These are phyloP conservation scores for Myotis pilosus DNA, from an alignment of 2,797 vertebrate genomes.

Conservation along the genomic window DNA sequence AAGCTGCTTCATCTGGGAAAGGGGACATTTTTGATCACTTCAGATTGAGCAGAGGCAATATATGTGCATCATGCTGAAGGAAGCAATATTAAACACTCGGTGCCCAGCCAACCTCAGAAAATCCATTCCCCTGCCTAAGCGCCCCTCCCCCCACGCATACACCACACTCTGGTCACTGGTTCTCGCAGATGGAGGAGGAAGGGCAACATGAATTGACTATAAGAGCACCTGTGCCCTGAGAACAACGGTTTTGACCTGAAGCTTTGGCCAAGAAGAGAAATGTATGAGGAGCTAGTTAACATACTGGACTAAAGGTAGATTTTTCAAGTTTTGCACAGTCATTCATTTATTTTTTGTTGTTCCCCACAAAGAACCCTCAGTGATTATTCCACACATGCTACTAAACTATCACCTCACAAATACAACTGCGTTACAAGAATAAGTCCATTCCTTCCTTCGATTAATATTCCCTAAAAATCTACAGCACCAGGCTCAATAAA, in stretches of 20 bases:
- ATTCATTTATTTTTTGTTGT: background rate
- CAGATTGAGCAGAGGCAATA: background rate
- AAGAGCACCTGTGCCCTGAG: background rate
- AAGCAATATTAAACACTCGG: background rate
- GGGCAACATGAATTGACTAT: background rate
- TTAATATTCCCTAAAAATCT: background rate
- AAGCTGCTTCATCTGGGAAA: slow-evolving; percentile 12
- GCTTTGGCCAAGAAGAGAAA: background rate
- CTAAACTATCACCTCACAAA: slow-evolving; percentile 2
- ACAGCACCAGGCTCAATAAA: background rate
- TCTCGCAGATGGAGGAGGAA: background rate
- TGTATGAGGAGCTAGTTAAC: background rate
- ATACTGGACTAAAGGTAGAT: background rate
- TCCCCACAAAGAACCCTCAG: background rate
- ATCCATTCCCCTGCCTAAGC: background rate
- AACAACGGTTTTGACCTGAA: background rate
- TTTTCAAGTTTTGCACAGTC: background rate
- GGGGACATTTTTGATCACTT: background rate
- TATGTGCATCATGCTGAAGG: too few relatives aligned
- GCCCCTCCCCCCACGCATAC: background rate
- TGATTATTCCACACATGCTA: background rate
- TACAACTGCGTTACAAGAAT: background rate
- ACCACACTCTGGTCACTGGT: background rate
- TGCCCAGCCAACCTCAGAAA: background rate
- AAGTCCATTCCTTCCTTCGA: background rate